Evolutionary conservation across 2,888 invertebrate genomes (phyloP), one percentile per base, ranked within the genome.

Genomic region (Tromatobia lineatoria): DNA sequence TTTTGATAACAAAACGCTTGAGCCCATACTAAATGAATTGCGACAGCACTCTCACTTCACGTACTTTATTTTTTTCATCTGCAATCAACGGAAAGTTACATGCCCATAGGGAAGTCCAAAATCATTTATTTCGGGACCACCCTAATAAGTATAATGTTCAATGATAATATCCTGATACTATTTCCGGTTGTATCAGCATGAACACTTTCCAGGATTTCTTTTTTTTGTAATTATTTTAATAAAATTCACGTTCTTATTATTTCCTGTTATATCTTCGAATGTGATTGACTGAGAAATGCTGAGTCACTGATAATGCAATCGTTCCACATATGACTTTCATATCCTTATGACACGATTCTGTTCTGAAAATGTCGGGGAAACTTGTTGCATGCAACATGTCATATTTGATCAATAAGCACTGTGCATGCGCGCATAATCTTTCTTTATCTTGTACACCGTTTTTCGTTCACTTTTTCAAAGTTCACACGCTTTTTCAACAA

Each of bases 371-470:
- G 29, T 3, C 18, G 73, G 25, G n/a, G n/a, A 25, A 45, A 38
- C 57, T n/a, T 11, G 25, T 25, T 25, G 25, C 7, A 59, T 29
- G 29, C 7, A 29, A 73, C 11, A 59, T 59, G 20, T 45, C 10
- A n/a, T 57, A 71, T n/a, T 57, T 71, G 57, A 73, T 59, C 45
- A 45, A n/a, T n/a, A n/a, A 70, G 18, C 38, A 25, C 47, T 34
- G 0, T 29, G 47, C 45, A 20, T 38, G 38, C 10, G 10, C 38
- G 10, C 29, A 29, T 42, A 73, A 73, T 61, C n/a, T n/a, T n/a
- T n/a, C n/a, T n/a, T n/a, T n/a, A n/a, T n/a, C n/a, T n/a, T n/a
- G n/a, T n/a, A n/a, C n/a, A n/a, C n/a, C n/a, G n/a, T n/a, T n/a
- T n/a, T n/a, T n/a, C n/a, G n/a, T n/a, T n/a, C n/a, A n/a, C n/a